Conservation (phyloP, 2,113 vertebrate species). For the Gambusia holbrooki region DNA sequence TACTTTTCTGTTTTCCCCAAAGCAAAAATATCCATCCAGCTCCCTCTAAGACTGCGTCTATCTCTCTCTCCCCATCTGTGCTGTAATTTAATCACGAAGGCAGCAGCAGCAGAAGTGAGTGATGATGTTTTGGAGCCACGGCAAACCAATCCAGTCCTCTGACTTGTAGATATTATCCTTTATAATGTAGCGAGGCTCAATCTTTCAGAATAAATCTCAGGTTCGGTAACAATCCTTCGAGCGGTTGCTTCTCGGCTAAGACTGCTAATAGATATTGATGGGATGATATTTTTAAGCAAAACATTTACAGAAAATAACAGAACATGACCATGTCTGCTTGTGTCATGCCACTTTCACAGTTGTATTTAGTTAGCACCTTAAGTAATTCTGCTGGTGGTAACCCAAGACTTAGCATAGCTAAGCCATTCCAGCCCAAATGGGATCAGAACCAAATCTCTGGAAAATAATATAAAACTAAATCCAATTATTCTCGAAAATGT, state of each 20-base stretch:
- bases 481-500: neutral
- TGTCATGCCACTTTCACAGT: neutral
- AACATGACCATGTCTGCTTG: neutral
- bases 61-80: slow-evolving; percentile 43
- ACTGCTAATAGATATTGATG: neutral
- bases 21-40: slow-evolving; percentile 42
- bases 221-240: neutral
- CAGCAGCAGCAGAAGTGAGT: slow-evolving; percentile 58
- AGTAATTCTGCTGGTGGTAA: neutral
- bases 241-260: neutral
- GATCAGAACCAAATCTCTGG: no score
- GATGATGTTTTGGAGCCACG: slow-evolving; percentile 67
- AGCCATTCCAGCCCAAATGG: neutral
- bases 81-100: slow-evolving; percentile 76
- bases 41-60: slow-evolving; percentile 2
- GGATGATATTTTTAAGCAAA: neutral
- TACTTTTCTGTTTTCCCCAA: slow-evolving; percentile 30
- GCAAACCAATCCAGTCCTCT: slow-evolving; percentile 38
- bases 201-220: slow-evolving; percentile 20
- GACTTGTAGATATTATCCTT: slow-evolving; percentile 25
- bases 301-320: neutral
- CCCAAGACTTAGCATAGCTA: neutral
- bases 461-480: no score
- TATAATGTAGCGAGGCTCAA: slow-evolving; percentile 8
- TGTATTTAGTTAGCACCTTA: neutral